Evolutionary conservation across 2,888 invertebrate genomes (phyloP).

Genomic region (Rotaria magnacalcarata): DNA sequence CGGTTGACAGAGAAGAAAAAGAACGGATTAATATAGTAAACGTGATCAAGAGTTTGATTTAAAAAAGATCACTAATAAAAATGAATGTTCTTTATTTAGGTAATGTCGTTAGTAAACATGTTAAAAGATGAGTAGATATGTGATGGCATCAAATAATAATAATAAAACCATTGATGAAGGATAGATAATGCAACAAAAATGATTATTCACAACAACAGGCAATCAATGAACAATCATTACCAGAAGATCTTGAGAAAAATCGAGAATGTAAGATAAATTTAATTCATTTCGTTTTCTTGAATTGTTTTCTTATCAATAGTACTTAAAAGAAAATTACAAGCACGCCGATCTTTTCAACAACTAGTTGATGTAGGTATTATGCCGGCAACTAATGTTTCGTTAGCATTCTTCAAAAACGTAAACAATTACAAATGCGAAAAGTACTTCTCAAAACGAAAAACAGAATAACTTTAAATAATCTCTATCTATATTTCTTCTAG

Average conservation of each 20-base stretch:
- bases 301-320: background rate
- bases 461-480: too few relatives aligned
- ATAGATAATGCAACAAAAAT: background rate
- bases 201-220: background rate
- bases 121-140: background rate
- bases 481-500: background rate
- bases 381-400: background rate
- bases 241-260: conserved; percentile 19
- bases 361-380: background rate
- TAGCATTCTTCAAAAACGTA: conserved; percentile 22
- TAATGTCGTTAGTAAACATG: background rate
- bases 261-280: background rate
- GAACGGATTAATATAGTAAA: background rate
- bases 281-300: too few relatives aligned
- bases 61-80: background rate
- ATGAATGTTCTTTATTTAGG: background rate
- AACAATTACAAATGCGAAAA: conserved; percentile 37
- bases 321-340: conserved; percentile 14
- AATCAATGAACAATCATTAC: conserved; percentile 11
- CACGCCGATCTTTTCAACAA: background rate
- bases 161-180: background rate
- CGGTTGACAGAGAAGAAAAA: background rate
- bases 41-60: background rate
- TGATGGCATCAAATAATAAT: background rate
- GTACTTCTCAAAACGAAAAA: background rate